Evolutionary conservation across 37 sponge, comb jelly and placozoan species (phyloP).

Genomic region (Lycopodina hypogea): DNA sequence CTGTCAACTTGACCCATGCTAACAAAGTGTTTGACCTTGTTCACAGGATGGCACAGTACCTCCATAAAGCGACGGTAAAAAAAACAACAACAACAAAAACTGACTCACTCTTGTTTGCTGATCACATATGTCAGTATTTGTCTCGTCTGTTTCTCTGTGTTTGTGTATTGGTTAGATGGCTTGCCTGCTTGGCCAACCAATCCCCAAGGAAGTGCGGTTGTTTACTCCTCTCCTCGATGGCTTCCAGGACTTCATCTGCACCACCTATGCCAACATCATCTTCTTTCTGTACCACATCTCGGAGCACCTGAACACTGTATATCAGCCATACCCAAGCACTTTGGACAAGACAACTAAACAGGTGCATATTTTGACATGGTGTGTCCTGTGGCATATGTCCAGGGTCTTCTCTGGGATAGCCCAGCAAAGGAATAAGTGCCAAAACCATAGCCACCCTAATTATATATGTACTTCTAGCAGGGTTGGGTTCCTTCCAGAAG

Average conservation of each 20-base stretch:
- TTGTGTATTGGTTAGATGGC: slow-evolving; percentile 1
- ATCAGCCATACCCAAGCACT: background rate
- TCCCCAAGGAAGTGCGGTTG: background rate
- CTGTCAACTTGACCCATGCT: background rate
- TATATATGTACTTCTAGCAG: too few species aligned
- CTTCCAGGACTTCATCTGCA: slow-evolving; percentile 35
- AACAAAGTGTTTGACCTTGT: slow-evolving; percentile 17
- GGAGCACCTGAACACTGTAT: background rate
- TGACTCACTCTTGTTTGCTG: too few species aligned
- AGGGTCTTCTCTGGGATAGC: too few species aligned
- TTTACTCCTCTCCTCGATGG: slow-evolving; percentile 27
- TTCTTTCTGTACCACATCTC: slow-evolving; percentile 1
- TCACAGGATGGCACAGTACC: slow-evolving; percentile 15
- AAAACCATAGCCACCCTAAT: too few species aligned
- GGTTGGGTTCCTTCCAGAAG: too few species aligned
- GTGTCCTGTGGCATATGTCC: too few species aligned
- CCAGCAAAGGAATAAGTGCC: too few species aligned
- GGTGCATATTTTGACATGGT: too few species aligned
- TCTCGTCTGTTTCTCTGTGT: background rate
- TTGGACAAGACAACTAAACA: background rate
- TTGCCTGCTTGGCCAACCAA: background rate
- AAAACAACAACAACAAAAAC: too few species aligned
- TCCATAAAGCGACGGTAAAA: slow-evolving; percentile 26
- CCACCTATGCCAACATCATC: slow-evolving; percentile 24
- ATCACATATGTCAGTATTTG: background rate